Base-by-base conservation (phyloP, 2,797 vertebrate genomes). In the Xenentodon cancila region DNA sequence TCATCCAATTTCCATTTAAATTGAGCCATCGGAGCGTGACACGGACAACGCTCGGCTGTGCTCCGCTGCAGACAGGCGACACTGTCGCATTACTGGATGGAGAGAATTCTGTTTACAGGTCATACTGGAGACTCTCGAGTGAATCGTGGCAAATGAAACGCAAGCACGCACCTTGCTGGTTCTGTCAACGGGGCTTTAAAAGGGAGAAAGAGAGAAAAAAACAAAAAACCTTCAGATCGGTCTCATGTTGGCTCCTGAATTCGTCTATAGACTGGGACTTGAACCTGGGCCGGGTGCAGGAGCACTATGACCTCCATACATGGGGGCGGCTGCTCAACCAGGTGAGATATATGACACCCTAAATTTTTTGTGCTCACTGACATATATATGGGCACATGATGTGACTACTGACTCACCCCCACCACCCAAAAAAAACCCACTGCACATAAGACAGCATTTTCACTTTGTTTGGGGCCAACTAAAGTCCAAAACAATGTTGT, bases 1-100 rank as follows among this genome's bases (percentile, higher is more conserved):
- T 92, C 89, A 91, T 91, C 86, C 91, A 90, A 93, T 93, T 92
- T 92, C 91, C 91, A 92, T 93, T 92, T 92, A 93, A 91, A 93
- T 92, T 89, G 82, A 91, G 89, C 89, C 68, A 83, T 85, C 49
- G 84, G 82, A 87, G 90, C 87, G 79, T 90, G 89, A 91, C 90
- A 84, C 46, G 61, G 80, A 72, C 57, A 49, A 69, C 59, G 69
- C 81, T 51, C 32, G 64, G 79, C 71, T 75, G 40, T 56, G 69
- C 74, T 62, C 81, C 55, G 78, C 68, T 69, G 62, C 84, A 73
- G 79, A 74, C 74, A 52, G 78, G 72, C 63, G 78, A 68, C 81
- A 52, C 59, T 16, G 55, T 49, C 15, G 17, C 73, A 22, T 66
- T 4, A 61, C 56, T 37, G 79, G 76, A 54, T 59, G 79, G 77